Evolutionary conservation across 2,797 vertebrate genomes (phyloP), one percentile per base, ranked within the genome.

Genomic region (Calcarius lapponicus): DNA sequence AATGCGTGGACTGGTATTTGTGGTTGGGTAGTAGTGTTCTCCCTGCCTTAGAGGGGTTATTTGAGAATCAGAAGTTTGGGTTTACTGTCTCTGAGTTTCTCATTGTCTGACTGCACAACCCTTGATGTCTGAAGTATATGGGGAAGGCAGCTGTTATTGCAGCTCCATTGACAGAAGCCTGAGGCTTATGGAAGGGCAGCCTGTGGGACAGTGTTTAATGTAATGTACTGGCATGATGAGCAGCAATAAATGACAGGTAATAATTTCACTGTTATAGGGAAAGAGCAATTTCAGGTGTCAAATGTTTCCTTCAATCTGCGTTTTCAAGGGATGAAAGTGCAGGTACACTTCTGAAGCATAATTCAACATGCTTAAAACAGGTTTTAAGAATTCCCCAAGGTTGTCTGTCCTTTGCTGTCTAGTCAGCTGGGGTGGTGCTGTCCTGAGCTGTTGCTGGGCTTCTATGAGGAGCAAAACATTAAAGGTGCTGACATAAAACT

Each of bases 231-330:
- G 50, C 72, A 11, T 48, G 83, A 47, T 66, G 24, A 66, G 36
- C 26, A 42, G 9, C n/a, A 36, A 7, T 17, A 62, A 75, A 31
- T 45, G 9, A 26, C n/a, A 36, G 40, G 20, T 53, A 34, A 19
- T 43, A 8, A 51, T 56, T 36, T 24, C n/a, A 13, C 25, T 43
- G 22, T 43, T 73, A 22, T 0, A 67, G 42, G 32, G 28, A 48
- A 62, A 32, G 21, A 53, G 18, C 25, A 6, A 18, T 21, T 71
- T 53, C n/a, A 57, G 9, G 54, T 78, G 24, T 64, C 48, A 64
- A 3, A 13, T 40, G 22, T 21, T 88, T 40, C 54, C 22, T 66
- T 3, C 1, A 0, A 2, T 34, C 8, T 0, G 5, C 1, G 0
- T 71, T 80, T 72, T 70, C 47, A 45, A 29, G 18, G 60, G 4